These are phyloP conservation scores for Cylindroiulus punctatus DNA, from an alignment of 2,888 invertebrate genomes.

Conservation along the genomic window DNA sequence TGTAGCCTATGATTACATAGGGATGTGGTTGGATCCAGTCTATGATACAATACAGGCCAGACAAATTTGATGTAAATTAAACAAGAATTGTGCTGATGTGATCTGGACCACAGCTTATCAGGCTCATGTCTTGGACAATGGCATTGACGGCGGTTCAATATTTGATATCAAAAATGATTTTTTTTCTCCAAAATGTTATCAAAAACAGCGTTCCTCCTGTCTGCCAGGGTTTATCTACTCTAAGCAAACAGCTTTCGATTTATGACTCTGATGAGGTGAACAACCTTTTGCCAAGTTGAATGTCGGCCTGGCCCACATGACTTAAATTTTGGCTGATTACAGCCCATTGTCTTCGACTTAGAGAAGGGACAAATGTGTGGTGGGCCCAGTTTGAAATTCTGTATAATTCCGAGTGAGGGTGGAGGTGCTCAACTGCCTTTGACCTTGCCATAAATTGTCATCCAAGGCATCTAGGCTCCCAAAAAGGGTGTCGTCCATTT, in stretches of 20 bases:
- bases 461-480: not conserved
- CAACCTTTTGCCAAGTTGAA: not conserved
- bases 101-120: too few species aligned
- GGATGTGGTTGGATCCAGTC: too few species aligned
- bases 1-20: too few species aligned
- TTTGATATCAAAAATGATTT: not conserved
- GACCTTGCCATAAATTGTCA: conserved; percentile 28
- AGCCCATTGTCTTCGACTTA: conserved; percentile 2
- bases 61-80: too few species aligned
- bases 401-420: conserved; percentile 10
- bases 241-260: conserved; percentile 19
- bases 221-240: not conserved
- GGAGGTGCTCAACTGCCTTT: conserved; percentile 9
- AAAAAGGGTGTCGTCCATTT: not conserved
- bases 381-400: not conserved
- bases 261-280: not conserved
- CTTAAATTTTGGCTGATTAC: conserved; percentile 4
- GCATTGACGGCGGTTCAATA: not conserved
- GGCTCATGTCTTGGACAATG: too few species aligned
- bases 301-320: conserved; percentile 13
- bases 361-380: not conserved
- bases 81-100: too few species aligned
- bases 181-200: not conserved
- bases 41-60: too few species aligned
- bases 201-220: not conserved